Base-by-base conservation (phyloP, 2,113 vertebrate genomes). In the Tragelaphus scriptus region DNA sequence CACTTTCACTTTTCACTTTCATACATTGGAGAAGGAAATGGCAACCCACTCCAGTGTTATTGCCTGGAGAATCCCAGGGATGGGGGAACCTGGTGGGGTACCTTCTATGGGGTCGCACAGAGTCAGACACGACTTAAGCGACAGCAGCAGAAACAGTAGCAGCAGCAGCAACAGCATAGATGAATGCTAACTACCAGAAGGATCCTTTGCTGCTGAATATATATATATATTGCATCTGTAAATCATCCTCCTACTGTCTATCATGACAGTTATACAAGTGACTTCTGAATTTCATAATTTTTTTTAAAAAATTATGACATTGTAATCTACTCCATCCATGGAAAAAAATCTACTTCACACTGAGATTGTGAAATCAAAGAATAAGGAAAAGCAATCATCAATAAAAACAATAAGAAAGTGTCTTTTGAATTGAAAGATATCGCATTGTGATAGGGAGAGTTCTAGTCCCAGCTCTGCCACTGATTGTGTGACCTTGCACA, bases 271-370 rank as follows among this genome's bases (percentile, higher is more conserved):
- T 98, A 97, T 97, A 98, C 97, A 98, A 98, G 97, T 98, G 98
- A 98, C 97, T 98, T 99, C 98, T 98, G 96, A 96, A 97, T 99
- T 98, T 98, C 63, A 58, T 97, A 40, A 49, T 91, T 95, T 51
- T 95, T 88, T 5, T 65, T 77, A 94, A 93, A 97, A 94, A 97
- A 89, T 97, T 97, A 97, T 98, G 97, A 95, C 91, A 92, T 84
- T 84, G 90, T 84, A 98, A 97, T 97, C 85, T 56, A 56, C 58
- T 96, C 94, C 14, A 77, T 86, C 86, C 25, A 71, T 92, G 90
- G 96, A 91, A 98, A 97, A 49, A 49, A 49, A 49, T 49, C 49
- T n/a, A 77, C 82, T 94, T 94, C 49, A 2, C 5, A 68, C 82
- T 87, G 89, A 98, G 93, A 88, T 82, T 91, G 94, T 84, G 56